Conservation (phyloP, 2,113 vertebrate species). For the Cephalopholis sonnerati region DNA sequence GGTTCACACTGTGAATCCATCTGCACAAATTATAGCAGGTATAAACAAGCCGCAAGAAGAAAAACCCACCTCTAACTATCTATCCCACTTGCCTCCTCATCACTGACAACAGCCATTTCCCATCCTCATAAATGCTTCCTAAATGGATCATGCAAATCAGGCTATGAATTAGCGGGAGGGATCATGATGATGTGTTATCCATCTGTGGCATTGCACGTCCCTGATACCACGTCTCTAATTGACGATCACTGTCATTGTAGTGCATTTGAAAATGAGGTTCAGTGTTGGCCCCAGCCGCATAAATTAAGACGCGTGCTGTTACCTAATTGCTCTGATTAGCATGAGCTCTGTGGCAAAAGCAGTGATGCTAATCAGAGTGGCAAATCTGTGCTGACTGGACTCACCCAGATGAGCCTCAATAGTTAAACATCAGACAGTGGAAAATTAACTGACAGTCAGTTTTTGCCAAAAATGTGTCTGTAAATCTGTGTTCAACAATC, state of each 20-base stretch:
- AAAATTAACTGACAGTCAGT: neutral
- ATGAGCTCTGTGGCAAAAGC: slow-evolving; percentile 65
- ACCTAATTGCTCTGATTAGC: slow-evolving; percentile 82
- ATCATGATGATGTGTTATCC: slow-evolving; percentile 72
- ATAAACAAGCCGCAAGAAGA: slow-evolving; percentile 65
- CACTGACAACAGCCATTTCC: slow-evolving; percentile 74
- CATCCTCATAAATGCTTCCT: slow-evolving; percentile 74
- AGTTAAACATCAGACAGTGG: slow-evolving; percentile 23
- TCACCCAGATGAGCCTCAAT: slow-evolving; percentile 10
- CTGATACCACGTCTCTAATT: slow-evolving; percentile 75
- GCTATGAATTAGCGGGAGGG: slow-evolving; percentile 69
- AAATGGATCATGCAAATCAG: slow-evolving; percentile 81
- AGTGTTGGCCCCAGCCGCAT: slow-evolving; percentile 68
- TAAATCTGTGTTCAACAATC: neutral
- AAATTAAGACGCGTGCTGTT: slow-evolving; percentile 77
- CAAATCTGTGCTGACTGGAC: slow-evolving; percentile 50
- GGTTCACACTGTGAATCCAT: slow-evolving; percentile 67
- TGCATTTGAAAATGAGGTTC: slow-evolving; percentile 65
- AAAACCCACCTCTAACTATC: slow-evolving; percentile 52
- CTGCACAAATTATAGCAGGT: slow-evolving; percentile 73
- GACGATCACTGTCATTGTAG: slow-evolving; percentile 79
- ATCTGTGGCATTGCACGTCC: slow-evolving; percentile 66
- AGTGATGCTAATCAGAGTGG: slow-evolving; percentile 62
- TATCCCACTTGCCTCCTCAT: slow-evolving; percentile 63
- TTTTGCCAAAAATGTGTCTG: neutral